A percentile compares a stretch with the other conserved stretches of the same genome.
These are phyloP conservation scores for Propithecus coquereli DNA, from an alignment of 2,113 vertebrate species.

Conservation along the genomic window DNA sequence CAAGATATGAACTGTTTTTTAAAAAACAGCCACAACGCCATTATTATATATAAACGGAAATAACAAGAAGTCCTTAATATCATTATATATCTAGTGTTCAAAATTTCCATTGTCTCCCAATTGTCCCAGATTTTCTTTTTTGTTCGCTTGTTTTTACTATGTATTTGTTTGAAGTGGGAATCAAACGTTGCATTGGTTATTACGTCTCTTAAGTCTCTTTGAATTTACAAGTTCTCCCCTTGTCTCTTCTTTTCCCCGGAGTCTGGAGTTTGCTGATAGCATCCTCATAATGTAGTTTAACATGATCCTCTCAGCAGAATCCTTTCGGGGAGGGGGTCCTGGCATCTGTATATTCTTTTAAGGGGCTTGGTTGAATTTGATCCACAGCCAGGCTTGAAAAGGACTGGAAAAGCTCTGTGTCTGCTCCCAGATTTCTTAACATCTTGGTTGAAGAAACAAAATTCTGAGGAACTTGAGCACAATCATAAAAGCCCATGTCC, in stretches of 20 bases:
- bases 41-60: slow-evolving; percentile 15
- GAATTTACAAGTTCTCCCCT: not conserved
- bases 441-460: not conserved
- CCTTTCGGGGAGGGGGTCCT: not conserved
- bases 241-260: not conserved
- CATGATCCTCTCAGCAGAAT: not conserved
- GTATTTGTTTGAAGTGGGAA: not conserved
- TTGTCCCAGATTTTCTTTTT: not conserved
- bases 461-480: not conserved
- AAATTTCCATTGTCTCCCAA: not conserved
- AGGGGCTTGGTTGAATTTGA: not conserved
- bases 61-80: not conserved
- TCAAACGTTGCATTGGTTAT: not conserved
- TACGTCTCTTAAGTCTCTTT: not conserved
- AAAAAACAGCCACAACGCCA: not conserved
- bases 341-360: not conserved
- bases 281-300: not conserved
- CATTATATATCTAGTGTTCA: not conserved
- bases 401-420: not conserved
- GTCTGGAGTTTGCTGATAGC: not conserved
- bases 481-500: not conserved
- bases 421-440: not conserved
- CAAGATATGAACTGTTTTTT: not conserved
- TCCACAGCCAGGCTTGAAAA: not conserved
- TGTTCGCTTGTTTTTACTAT: not conserved